Percentiles rank a stretch among this genome's conserved stretches.
These are phyloP conservation scores for Calameuta idolon DNA, from an alignment of 2,888 invertebrate genomes.

Conservation along the genomic window DNA sequence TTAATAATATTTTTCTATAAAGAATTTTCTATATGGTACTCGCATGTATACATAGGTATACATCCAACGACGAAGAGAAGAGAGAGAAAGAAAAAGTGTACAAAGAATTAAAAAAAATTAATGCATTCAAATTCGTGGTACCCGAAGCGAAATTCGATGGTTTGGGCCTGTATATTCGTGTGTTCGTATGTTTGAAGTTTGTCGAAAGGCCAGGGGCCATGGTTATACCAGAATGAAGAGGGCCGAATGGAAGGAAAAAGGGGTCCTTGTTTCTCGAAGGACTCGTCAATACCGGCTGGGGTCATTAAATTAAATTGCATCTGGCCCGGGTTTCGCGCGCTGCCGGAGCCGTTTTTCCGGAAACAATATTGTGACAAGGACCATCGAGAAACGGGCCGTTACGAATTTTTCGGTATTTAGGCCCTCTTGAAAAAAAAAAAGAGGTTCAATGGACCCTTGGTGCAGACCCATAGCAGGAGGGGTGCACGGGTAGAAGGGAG, in stretches of 20 bases:
- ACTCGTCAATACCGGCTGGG: slow-evolving; percentile 23
- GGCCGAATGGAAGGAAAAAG: neutral
- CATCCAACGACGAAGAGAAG: neutral
- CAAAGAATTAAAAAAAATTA: neutral
- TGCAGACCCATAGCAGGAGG: slow-evolving; percentile 26
- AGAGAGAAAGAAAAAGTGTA: neutral
- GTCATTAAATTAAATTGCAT: slow-evolving; percentile 47
- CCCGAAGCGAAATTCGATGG: neutral
- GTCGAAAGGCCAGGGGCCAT: neutral
- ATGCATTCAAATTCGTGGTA: neutral
- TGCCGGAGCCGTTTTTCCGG: slow-evolving; percentile 54
- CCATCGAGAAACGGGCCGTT: slow-evolving; percentile 45
- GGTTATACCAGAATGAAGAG: neutral
- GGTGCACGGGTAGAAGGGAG: slow-evolving; percentile 18
- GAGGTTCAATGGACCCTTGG: slow-evolving; percentile 50
- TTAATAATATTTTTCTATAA: neutral
- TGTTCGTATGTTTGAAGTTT: neutral
- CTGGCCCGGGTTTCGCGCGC: slow-evolving; percentile 21
- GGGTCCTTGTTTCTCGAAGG: neutral
- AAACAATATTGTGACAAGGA: slow-evolving; percentile 63
- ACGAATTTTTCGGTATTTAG: slow-evolving; percentile 46
- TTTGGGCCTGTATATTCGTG: neutral
- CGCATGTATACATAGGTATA: neutral
- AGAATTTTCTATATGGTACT: neutral
- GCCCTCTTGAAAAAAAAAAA: slow-evolving; percentile 41